Evolutionary conservation across 2,113 vertebrate species (phyloP), one percentile per base, ranked within the genome.

Genomic region (Pongo pygmaeus): DNA sequence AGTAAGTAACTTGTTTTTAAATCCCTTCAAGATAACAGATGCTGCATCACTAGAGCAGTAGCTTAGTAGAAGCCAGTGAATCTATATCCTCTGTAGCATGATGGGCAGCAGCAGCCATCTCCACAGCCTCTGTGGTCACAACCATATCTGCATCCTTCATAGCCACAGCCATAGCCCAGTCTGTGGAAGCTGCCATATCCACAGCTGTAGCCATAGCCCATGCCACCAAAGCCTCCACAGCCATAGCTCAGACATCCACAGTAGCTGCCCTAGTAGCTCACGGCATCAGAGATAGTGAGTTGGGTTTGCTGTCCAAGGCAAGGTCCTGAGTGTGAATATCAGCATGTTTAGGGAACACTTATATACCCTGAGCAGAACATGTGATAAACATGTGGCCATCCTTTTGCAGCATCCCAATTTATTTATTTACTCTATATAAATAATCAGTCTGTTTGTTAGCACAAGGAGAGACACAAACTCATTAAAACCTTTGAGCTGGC

Each of bases 61-160:
- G 25, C 69, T 97, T 50, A 96, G 79, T 89, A 87, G 78, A 93
- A 91, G 25, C 43, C 3, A 2, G 77, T 96, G 43, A 78, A 97
- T 5, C 83, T 5, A 1, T 78, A 93, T 10, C 81, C 1, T 70
- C 86, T 22, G 43, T 3, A 77, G 55, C 5, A 84, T 0, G 7
- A 20, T 8, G 94, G 88, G 2, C 0, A 1, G 11, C 4, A 2
- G 20, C 48, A 89, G 35, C 43, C 43, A 6, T 23, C 57, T 35
- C 78, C 4, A 1, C 6, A 48, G 10, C 69, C 20, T 59, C 77
- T 22, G 52, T 11, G 80, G 22, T 46, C 75, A 35, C 38, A 89
- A 27, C 59, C 23, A 70, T 18, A 52, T 67, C 61, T n/a, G 18
- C 35, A 92, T 35, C 84, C 69, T 52, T 32, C 8, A 17, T 17